phyloP scores from a whole-genome alignment of 2,888 invertebrate genomes.

The Microchrysa polita region DNA sequence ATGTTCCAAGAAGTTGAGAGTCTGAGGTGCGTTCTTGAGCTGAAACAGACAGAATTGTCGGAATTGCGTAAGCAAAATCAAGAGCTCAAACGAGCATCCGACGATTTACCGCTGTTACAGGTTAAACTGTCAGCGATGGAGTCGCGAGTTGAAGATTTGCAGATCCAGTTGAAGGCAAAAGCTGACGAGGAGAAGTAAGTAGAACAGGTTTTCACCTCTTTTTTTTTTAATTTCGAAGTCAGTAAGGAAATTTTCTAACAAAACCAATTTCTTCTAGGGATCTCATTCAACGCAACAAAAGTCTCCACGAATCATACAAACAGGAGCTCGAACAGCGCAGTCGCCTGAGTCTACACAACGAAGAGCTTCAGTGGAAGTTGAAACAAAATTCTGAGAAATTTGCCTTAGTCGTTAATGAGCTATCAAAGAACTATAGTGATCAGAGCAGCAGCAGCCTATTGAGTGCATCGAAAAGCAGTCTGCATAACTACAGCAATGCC shows the following conservation, averaged over 20 bases:
- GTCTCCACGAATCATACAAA: conserved; percentile 76
- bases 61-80: conserved; percentile 77
- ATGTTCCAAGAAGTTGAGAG: conserved; percentile 80
- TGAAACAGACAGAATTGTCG: conserved; percentile 86
- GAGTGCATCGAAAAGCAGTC: conserved; percentile 48
- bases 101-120: conserved; percentile 76
- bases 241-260: neutral
- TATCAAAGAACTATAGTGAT: conserved; percentile 54
- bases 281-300: conserved; percentile 75
- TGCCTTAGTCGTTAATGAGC: conserved; percentile 60
- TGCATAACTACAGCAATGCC: conserved; percentile 42
- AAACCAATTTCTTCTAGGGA: conserved; percentile 65
- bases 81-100: conserved; percentile 77
- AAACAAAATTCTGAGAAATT: conserved; percentile 81
- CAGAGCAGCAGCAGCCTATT: conserved; percentile 46
- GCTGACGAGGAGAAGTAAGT: conserved; percentile 77
- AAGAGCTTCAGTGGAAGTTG: conserved; percentile 88
- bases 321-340: conserved; percentile 82
- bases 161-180: conserved; percentile 76
- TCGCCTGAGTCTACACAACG: conserved; percentile 82
- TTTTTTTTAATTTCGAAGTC: conserved; percentile 7
- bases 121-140: conserved; percentile 80
- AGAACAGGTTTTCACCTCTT: neutral
- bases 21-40: conserved; percentile 85
- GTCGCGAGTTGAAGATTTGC: conserved; percentile 87